Conservation (phyloP, 2,797 vertebrate species). For the Tokudaia muenninki region DNA sequence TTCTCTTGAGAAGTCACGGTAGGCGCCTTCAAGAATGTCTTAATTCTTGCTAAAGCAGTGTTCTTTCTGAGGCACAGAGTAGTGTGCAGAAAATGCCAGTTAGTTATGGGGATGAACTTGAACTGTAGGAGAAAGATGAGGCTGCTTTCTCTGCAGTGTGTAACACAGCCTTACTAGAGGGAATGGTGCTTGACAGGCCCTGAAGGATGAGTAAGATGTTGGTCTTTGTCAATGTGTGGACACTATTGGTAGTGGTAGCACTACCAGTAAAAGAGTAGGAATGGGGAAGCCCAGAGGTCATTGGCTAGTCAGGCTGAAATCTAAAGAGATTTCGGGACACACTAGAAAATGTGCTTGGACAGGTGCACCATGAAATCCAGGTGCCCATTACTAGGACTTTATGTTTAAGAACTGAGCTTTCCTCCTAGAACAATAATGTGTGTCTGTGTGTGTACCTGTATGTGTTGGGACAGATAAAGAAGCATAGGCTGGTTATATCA, state of each 20-base stretch:
- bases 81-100: neutral
- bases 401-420: slow-evolving; percentile 12
- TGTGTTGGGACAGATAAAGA: neutral
- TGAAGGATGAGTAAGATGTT: neutral
- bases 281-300: neutral
- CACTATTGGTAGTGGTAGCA: neutral
- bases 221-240: neutral
- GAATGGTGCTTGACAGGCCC: neutral
- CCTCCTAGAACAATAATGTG: neutral
- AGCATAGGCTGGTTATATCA: neutral
- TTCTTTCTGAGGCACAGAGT: neutral
- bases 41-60: neutral
- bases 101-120: neutral
- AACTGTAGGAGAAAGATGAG: neutral
- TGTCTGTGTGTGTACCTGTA: neutral
- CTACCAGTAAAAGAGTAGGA: neutral
- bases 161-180: neutral
- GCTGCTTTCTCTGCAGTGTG: neutral
- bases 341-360: slow-evolving; percentile 21
- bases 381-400: neutral
- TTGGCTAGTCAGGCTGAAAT: neutral
- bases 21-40: neutral
- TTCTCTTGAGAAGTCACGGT: slow-evolving; percentile 47
- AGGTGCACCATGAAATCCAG: neutral
- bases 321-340: neutral